These are phyloP conservation scores for Actias luna DNA, from an alignment of 2,888 invertebrate species.

Conservation along the genomic window DNA sequence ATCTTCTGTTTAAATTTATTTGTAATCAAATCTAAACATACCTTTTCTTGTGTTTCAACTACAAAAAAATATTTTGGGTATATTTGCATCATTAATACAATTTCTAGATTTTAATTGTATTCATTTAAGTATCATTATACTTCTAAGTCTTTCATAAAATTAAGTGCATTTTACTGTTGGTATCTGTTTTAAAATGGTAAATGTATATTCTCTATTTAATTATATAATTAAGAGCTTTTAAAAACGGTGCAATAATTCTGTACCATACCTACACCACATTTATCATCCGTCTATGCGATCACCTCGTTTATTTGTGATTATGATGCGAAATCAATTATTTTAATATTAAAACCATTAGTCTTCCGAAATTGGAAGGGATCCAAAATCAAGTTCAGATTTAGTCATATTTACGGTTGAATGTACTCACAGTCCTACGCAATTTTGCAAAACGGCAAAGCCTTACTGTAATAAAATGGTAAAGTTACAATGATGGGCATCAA, in stretches of 20 bases:
- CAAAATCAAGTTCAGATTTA: constrained; percentile 57
- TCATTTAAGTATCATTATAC: not conserved
- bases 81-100: not conserved
- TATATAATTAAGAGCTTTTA: not conserved
- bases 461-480: not conserved
- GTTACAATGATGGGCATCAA: constrained; percentile 22
- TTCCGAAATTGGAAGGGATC: constrained; percentile 65
- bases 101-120: not conserved
- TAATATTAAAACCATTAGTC: constrained; percentile 29
- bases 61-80: not conserved
- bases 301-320: not conserved
- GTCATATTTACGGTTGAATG: constrained; percentile 54
- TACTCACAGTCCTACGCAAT: constrained; percentile 59
- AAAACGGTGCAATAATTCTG: not conserved
- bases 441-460: constrained; percentile 38
- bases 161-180: not conserved
- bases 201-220: not conserved
- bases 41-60: no score
- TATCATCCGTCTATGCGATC: not conserved
- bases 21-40: not conserved
- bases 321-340: not conserved
- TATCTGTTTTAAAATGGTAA: not conserved
- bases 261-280: not conserved
- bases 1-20: not conserved
- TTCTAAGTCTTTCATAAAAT: not conserved